Percentiles rank a stretch among this genome's conserved stretches.
Conservation (phyloP, 2,888 invertebrate species). For the Tipula lateralis region DNA sequence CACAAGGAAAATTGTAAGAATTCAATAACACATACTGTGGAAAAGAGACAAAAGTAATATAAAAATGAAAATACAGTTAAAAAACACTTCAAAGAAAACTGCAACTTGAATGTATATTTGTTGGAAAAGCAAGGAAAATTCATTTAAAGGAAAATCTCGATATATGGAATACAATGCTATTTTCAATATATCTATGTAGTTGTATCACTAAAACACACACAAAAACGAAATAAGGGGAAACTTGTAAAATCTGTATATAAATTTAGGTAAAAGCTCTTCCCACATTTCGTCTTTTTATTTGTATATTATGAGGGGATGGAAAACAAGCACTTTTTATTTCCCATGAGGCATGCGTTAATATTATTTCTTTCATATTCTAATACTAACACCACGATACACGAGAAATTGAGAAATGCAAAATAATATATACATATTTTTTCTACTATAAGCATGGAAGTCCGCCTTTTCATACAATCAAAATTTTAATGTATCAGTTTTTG, state of each 20-base stretch:
- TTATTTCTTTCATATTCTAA: neutral
- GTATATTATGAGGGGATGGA: neutral
- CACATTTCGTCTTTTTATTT: neutral
- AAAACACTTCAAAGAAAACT: conserved; percentile 21
- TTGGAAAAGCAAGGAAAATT: neutral
- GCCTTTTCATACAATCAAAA: neutral
- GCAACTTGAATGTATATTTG: neutral
- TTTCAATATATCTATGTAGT: neutral
- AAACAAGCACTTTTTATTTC: neutral
- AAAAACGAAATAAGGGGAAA: neutral
- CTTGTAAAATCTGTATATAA: neutral
- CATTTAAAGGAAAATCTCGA: neutral
- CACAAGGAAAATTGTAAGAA: neutral
- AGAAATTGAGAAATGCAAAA: conserved; percentile 19
- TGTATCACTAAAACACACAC: neutral
- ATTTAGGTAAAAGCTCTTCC: neutral
- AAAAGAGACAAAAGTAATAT: neutral
- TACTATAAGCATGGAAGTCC: neutral
- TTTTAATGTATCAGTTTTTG: conserved; percentile 11
- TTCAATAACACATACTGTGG: neutral
- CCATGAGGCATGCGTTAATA: neutral
- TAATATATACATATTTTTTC: neutral
- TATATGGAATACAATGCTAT: neutral
- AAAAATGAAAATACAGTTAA: neutral
- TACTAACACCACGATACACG: neutral